Conservation (phyloP, 2,113 vertebrate species). For the Epinephelus moara region DNA sequence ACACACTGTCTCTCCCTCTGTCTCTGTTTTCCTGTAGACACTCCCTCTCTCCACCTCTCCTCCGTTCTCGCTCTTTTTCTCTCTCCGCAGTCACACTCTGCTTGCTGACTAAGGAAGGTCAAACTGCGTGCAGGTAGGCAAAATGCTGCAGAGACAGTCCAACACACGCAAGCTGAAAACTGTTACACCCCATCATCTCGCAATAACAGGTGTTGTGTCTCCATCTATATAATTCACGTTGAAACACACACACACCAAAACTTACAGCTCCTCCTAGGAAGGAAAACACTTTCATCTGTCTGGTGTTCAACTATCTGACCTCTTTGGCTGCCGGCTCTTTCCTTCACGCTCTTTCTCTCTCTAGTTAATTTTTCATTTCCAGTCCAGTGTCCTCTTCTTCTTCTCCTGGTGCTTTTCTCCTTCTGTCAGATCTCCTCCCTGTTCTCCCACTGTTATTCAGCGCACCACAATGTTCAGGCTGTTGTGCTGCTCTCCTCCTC, state of each 20-base stretch:
- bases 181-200: conserved; percentile 39
- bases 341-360: neutral
- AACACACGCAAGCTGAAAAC: conserved; percentile 19
- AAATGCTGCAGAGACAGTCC: conserved; percentile 64
- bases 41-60: conserved; percentile 62
- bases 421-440: conserved; percentile 42
- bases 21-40: conserved; percentile 49
- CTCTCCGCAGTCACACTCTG: conserved; percentile 69
- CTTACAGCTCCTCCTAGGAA: conserved; percentile 18
- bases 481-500: conserved; percentile 54
- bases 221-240: neutral
- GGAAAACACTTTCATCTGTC: conserved; percentile 34
- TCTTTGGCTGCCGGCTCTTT: conserved; percentile 8
- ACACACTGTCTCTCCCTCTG: conserved; percentile 35
- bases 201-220: conserved; percentile 66
- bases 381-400: conserved; percentile 23
- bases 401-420: conserved; percentile 21
- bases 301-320: conserved; percentile 20
- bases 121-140: conserved; percentile 66
- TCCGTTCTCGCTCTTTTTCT: conserved; percentile 44
- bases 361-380: conserved; percentile 23
- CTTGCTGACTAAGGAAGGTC: conserved; percentile 83
- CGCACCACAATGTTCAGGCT: conserved; percentile 49
- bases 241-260: conserved; percentile 27
- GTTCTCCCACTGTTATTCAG: conserved; percentile 49